A percentile compares a stretch with the other conserved stretches of the same genome.
phyloP scores from a whole-genome alignment of 2,888 invertebrate genomes.

The Caenorhabditis macrosperma region DNA sequence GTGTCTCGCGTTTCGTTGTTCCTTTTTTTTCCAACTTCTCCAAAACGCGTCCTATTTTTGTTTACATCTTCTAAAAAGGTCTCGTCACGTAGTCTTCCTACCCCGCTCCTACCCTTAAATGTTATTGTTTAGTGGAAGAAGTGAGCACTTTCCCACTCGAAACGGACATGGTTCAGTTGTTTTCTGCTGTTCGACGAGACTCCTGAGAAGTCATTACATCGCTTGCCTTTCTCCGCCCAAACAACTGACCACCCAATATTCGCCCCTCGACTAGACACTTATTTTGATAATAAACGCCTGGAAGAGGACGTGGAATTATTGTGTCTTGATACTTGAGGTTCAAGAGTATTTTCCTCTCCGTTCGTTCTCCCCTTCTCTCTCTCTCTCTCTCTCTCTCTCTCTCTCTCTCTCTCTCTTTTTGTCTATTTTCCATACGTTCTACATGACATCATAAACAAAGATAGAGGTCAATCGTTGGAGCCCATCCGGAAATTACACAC shows the following conservation, averaged over 20 bases:
- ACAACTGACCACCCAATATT: background rate
- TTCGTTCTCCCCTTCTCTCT: slow-evolving; percentile 1
- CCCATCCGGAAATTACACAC: background rate
- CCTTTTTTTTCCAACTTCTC: slow-evolving; percentile 8
- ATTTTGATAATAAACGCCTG: background rate
- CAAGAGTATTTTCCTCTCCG: background rate
- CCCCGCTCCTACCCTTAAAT: background rate
- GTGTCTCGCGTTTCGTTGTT: slow-evolving; percentile 17
- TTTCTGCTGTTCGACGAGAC: background rate
- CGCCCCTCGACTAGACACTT: background rate
- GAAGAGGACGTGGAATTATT: background rate
- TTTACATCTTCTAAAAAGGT: background rate
- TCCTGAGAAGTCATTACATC: background rate
- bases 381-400: background rate
- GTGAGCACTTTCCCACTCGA: slow-evolving; percentile 1
- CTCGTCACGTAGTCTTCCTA: background rate
- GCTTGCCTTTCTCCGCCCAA: background rate
- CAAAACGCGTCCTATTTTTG: slow-evolving; percentile 28
- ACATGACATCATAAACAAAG: slow-evolving; percentile 7
- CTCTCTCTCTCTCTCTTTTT: background rate
- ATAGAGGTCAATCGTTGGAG: background rate
- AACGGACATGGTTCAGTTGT: background rate
- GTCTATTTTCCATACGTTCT: background rate
- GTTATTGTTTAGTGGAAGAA: background rate
- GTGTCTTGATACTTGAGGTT: slow-evolving; percentile 5